Conservation (phyloP, 2,888 invertebrate genomes). For the Lycaena phlaeas region DNA sequence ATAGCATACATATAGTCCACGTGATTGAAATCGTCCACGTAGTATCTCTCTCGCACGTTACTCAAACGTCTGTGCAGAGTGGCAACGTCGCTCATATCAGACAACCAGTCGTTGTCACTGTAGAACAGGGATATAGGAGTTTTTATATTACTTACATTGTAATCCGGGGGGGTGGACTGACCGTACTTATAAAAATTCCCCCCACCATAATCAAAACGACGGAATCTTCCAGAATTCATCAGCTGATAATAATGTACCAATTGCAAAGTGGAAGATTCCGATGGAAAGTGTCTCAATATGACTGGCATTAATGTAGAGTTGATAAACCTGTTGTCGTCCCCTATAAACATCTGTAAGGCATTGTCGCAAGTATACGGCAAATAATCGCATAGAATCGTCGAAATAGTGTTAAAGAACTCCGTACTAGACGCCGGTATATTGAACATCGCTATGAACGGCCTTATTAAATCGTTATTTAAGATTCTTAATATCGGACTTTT, state of each 20-base stretch:
- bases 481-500: constrained; percentile 38
- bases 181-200: constrained; percentile 55
- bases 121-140: constrained; percentile 43
- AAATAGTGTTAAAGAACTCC: constrained; percentile 34
- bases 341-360: constrained; percentile 32
- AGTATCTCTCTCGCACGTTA: constrained; percentile 57
- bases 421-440: constrained; percentile 30
- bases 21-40: constrained; percentile 74
- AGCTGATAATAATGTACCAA: constrained; percentile 58
- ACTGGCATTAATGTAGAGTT: constrained; percentile 69
- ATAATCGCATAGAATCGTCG: constrained; percentile 30
- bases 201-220: constrained; percentile 41
- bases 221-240: constrained; percentile 38
- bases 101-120: constrained; percentile 53
- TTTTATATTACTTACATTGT: constrained; percentile 33
- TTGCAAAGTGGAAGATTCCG: constrained; percentile 67
- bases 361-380: constrained; percentile 32
- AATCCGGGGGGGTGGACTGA: constrained; percentile 37
- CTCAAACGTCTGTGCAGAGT: constrained; percentile 47
- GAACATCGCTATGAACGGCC: constrained; percentile 23
- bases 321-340: constrained; percentile 30
- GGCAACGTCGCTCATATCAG: constrained; percentile 62
- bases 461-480: constrained; percentile 10
- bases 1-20: constrained; percentile 77
- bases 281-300: constrained; percentile 74